phyloP scores from a whole-genome alignment of 2,113 vertebrate species.

The Alectura lathami region DNA sequence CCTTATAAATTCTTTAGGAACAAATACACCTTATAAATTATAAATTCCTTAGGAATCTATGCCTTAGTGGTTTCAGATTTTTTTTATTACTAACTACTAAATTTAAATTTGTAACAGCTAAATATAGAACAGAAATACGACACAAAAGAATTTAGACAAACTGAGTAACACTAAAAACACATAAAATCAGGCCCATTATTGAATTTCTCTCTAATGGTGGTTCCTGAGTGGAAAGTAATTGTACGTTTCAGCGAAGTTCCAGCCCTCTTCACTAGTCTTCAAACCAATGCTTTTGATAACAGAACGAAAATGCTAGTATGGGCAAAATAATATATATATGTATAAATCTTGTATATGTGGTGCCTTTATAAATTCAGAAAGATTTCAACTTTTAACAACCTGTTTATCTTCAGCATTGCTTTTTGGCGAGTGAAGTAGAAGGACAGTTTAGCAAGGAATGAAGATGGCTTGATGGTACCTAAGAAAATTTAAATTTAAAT shows the following conservation, averaged over 20 bases:
- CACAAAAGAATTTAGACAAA: neutral
- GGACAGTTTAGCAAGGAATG: neutral
- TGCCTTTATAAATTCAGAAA: neutral
- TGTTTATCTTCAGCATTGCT: neutral
- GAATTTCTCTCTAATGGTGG: neutral
- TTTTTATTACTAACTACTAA: neutral
- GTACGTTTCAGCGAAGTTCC: neutral
- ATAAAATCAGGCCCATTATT: neutral
- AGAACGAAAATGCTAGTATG: neutral
- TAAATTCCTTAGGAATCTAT: no score
- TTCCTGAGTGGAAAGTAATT: neutral
- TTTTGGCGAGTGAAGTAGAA: neutral
- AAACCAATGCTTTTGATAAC: neutral
- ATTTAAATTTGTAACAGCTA: neutral
- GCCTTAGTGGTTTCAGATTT: neutral
- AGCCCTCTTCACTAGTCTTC: neutral
- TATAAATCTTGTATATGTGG: neutral
- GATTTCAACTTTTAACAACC: neutral
- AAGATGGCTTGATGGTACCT: slow-evolving; percentile 32
- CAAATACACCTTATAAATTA: no score
- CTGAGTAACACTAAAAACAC: neutral
- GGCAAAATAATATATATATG: neutral
- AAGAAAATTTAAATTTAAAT: slow-evolving; percentile 54
- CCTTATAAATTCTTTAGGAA: no score
- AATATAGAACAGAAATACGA: neutral